Evolutionary conservation across 2,888 invertebrate species (phyloP), one percentile per base, ranked within the genome.

Genomic region (Cantharis rustica): DNA sequence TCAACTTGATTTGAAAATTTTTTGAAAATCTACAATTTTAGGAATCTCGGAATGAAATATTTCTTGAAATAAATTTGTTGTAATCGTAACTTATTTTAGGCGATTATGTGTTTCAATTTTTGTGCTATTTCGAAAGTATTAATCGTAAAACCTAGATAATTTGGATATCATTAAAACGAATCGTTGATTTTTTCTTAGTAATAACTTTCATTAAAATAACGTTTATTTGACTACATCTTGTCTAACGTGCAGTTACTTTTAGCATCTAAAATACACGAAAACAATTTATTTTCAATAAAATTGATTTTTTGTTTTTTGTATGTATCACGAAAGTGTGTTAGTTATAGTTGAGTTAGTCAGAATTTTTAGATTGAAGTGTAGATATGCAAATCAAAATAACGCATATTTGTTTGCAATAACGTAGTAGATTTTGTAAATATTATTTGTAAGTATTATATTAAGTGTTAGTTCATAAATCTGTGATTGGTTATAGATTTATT

Each of bases 401-500:
- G 61, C 70, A 27, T 75, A 68, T 78, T 78, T 78, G 73, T 75
- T 75, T 78, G 75, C 75, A 78, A 74, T 69, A 78, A 78, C 20
- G 64, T 47, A 72, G 63, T 68, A 73, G 61, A 71, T 75, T 47
- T 71, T 78, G 75, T 78, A 78, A 62, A 78, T 77, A 77, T 71
- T 75, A 64, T 75, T 71, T 47, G 27, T 74, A 74, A 69, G 74
- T 74, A 69, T 73, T 75, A 71, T 68, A 23, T 23, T 23, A 66
- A 69, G 72, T 66, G 61, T 69, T 77, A 77, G 75, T 70, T 64
- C 68, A 75, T 72, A 71, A 71, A 75, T 72, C 75, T 77, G 77
- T 77, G 77, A 77, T 77, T 77, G 77, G 77, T 75, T 77, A 62
- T 74, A 77, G 73, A 77, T 77, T 73, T 74, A 77, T 75, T 77